Percentiles rank a stretch among this genome's conserved stretches.
phyloP scores from a whole-genome alignment of 1,140 invertebrate genomes.

The Forficula auricularia region DNA sequence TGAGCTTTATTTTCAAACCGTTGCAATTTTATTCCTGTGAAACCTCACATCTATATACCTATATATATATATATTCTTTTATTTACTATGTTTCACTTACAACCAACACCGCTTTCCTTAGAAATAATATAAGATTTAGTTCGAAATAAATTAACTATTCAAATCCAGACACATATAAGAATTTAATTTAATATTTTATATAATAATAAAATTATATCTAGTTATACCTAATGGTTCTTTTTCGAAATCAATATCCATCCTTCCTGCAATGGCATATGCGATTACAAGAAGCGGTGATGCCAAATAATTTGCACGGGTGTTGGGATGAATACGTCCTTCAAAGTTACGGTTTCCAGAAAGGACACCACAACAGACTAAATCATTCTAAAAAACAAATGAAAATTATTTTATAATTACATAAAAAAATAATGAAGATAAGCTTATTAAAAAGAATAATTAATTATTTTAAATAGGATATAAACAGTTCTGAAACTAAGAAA shows the following conservation, averaged over 20 bases:
- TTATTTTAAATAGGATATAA: not conserved
- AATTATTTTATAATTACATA: conserved; percentile 7
- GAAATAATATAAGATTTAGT: too few relatives aligned
- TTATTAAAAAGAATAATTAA: conserved; percentile 9
- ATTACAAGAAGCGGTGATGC: conserved; percentile 90
- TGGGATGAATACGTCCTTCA: conserved; percentile 91
- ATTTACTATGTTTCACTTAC: too few relatives aligned
- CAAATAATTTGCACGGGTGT: conserved; percentile 89
- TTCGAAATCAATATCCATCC: conserved; percentile 88
- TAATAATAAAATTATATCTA: too few relatives aligned
- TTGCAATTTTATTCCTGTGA: too few relatives aligned
- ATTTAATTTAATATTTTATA: too few relatives aligned
- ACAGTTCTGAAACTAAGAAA: not conserved
- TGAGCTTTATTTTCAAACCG: too few relatives aligned
- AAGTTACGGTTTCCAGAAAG: conserved; percentile 95
- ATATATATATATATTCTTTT: too few relatives aligned
- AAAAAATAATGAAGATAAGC: too few relatives aligned
- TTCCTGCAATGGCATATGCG: conserved; percentile 89
- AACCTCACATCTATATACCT: too few relatives aligned
- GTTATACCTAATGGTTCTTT: conserved; percentile 69
- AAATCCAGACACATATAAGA: too few relatives aligned
- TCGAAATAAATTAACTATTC: too few relatives aligned
- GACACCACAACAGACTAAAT: conserved; percentile 84
- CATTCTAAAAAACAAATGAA: conserved; percentile 37
- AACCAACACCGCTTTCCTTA: too few relatives aligned